phyloP scores from a whole-genome alignment of 2,888 invertebrate species.

The Stenoptilia bipunctidactyla region DNA sequence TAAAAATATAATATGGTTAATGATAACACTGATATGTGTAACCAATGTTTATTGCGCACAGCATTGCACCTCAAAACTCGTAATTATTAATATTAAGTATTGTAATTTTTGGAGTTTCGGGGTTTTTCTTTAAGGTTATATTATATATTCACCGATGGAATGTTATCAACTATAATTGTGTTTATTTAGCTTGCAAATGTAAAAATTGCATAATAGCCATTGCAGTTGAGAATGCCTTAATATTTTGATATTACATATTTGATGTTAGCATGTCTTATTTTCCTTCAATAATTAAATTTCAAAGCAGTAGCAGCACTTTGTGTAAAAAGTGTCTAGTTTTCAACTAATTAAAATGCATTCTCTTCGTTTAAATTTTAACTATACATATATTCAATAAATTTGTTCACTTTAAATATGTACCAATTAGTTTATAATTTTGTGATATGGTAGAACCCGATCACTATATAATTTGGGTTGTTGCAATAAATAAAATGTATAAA shows the following conservation, averaged over 20 bases:
- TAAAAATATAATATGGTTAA: too few relatives aligned
- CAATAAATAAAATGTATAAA: slow-evolving; percentile 51
- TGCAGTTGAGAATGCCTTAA: too few relatives aligned
- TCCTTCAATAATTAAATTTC: too few relatives aligned
- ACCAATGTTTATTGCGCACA: too few relatives aligned
- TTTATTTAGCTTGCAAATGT: slow-evolving; percentile 4
- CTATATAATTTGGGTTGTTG: slow-evolving; percentile 64
- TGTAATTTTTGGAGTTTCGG: slow-evolving; percentile 39
- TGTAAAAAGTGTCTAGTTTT: too few relatives aligned
- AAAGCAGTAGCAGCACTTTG: background rate
- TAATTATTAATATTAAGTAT: slow-evolving; percentile 23
- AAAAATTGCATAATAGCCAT: slow-evolving; percentile 2
- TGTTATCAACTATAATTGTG: slow-evolving; percentile 37
- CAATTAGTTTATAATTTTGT: slow-evolving; percentile 32
- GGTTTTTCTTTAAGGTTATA: slow-evolving; percentile 33
- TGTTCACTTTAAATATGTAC: too few relatives aligned
- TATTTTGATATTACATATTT: too few relatives aligned
- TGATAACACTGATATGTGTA: too few relatives aligned
- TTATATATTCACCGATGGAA: slow-evolving; percentile 43
- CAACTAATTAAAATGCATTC: too few relatives aligned
- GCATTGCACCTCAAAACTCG: slow-evolving; percentile 14
- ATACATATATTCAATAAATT: too few relatives aligned
- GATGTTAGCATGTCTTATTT: too few relatives aligned
- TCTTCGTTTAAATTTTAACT: too few relatives aligned
- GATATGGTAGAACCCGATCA: slow-evolving; percentile 18